These are phyloP conservation scores for Betta splendens DNA, from an alignment of 2,797 vertebrate genomes.

Conservation along the genomic window DNA sequence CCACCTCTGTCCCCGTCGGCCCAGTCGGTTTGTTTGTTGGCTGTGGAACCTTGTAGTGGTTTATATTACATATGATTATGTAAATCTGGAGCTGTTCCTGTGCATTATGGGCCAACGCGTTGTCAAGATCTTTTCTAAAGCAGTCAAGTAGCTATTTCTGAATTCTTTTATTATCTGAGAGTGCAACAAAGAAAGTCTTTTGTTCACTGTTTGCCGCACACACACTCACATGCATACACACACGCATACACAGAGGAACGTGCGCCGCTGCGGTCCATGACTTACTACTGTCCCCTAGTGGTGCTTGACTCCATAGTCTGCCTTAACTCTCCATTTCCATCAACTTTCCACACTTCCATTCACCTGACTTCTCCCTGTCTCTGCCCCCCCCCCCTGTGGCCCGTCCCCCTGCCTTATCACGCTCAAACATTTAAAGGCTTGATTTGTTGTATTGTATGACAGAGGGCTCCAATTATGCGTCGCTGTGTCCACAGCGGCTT, in stretches of 20 bases:
- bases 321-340: slow-evolving; percentile 55
- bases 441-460: slow-evolving; percentile 82
- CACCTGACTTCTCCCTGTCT: slow-evolving; percentile 64
- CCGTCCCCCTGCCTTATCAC: slow-evolving; percentile 86
- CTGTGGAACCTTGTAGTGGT: slow-evolving; percentile 74
- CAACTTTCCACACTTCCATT: slow-evolving; percentile 65
- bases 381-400: slow-evolving; percentile 59
- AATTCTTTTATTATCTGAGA: slow-evolving; percentile 88
- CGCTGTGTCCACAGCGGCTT: slow-evolving; percentile 83
- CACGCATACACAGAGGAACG: slow-evolving; percentile 19
- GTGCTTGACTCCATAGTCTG: slow-evolving; percentile 51
- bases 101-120: slow-evolving; percentile 81
- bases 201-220: slow-evolving; percentile 90
- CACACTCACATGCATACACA: slow-evolving; percentile 53
- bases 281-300: slow-evolving; percentile 99
- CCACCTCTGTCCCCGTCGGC: slow-evolving; percentile 50
- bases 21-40: slow-evolving; percentile 82
- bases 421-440: slow-evolving; percentile 91
- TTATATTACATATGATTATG: slow-evolving; percentile 85
- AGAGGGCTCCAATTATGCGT: slow-evolving; percentile 79
- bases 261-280: slow-evolving; percentile 82
- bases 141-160: slow-evolving; percentile 87
- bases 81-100: slow-evolving; percentile 80
- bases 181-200: slow-evolving; percentile 95
- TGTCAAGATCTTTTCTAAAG: slow-evolving; percentile 86